A percentile compares a stretch with the other conserved stretches of the same genome.
These are phyloP conservation scores for Mastacembelus armatus DNA, from an alignment of 2,797 vertebrate species.

Conservation along the genomic window DNA sequence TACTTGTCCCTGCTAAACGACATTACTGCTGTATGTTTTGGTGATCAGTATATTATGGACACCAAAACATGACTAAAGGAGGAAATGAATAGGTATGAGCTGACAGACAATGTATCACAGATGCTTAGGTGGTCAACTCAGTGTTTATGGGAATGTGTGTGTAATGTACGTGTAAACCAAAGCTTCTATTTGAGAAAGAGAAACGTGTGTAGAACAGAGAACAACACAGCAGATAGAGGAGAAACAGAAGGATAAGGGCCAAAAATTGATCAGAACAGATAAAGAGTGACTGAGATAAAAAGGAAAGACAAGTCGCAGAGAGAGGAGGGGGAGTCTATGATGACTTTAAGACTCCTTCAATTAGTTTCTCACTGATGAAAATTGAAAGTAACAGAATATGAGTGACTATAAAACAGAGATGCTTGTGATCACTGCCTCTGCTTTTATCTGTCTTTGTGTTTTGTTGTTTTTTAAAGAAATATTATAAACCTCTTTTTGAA, in stretches of 20 bases:
- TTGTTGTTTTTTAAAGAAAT: slow-evolving; percentile 28
- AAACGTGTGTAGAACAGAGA: slow-evolving; percentile 1
- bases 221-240: slow-evolving; percentile 14
- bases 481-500: slow-evolving; percentile 15
- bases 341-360: slow-evolving; percentile 50
- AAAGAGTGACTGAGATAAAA: slow-evolving; percentile 48
- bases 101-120: too few species aligned
- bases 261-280: slow-evolving; percentile 29
- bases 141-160: too few species aligned
- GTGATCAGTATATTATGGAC: too few species aligned
- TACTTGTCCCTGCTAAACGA: too few species aligned
- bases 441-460: slow-evolving; percentile 41
- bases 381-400: slow-evolving; percentile 47
- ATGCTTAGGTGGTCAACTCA: too few species aligned
- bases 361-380: slow-evolving; percentile 45
- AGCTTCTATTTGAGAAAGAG: neutral
- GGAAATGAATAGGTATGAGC: too few species aligned
- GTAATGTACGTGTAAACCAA: too few species aligned
- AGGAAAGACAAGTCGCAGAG: slow-evolving; percentile 38
- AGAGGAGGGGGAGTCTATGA: slow-evolving; percentile 24
- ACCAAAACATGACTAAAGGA: too few species aligned
- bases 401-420: slow-evolving; percentile 26
- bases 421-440: slow-evolving; percentile 9
- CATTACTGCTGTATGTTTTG: too few species aligned
- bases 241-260: slow-evolving; percentile 16